Evolutionary conservation across 2,888 invertebrate species (phyloP).

Genomic region (Caenorhabditis sp.): DNA sequence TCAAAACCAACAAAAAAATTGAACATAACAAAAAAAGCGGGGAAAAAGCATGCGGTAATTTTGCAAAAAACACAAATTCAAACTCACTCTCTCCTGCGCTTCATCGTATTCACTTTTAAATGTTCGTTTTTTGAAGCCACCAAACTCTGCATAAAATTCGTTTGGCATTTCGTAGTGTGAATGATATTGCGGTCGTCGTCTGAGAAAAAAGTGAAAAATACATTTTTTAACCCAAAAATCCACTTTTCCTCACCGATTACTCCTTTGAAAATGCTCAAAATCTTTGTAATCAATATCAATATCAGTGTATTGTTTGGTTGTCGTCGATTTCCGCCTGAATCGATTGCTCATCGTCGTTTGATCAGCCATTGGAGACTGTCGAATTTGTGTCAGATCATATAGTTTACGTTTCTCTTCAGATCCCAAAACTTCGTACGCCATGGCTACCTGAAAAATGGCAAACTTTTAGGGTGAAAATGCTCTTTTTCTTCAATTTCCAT

Average conservation of each 20-base stretch:
- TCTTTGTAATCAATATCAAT: constrained; percentile 67
- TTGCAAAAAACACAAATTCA: neutral
- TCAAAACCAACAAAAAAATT: no score
- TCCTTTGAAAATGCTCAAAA: constrained; percentile 66
- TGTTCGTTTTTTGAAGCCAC: constrained; percentile 43
- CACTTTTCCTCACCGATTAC: no score
- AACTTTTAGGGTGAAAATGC: neutral
- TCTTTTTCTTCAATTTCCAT: neutral
- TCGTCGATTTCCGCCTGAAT: constrained; percentile 11
- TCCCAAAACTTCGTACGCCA: constrained; percentile 64
- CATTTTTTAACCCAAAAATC: no score
- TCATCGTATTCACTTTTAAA: constrained; percentile 54
- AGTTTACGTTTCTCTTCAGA: constrained; percentile 57
- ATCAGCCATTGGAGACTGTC: constrained; percentile 23
- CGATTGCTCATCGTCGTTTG: constrained; percentile 11
- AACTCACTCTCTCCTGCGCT: constrained; percentile 40
- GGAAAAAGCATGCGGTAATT: neutral
- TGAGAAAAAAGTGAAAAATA: constrained; percentile 5
- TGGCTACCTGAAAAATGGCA: constrained; percentile 53
- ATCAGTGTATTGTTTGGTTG: constrained; percentile 60
- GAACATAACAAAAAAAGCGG: no score
- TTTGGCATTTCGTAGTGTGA: constrained; percentile 59
- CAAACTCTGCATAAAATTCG: constrained; percentile 58
- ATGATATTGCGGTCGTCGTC: constrained; percentile 49
- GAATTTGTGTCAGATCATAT: constrained; percentile 45